A percentile compares a stretch with the other conserved stretches of the same genome.
Conservation (phyloP, 1,140 invertebrate species). For the Bombus difficillimus region DNA sequence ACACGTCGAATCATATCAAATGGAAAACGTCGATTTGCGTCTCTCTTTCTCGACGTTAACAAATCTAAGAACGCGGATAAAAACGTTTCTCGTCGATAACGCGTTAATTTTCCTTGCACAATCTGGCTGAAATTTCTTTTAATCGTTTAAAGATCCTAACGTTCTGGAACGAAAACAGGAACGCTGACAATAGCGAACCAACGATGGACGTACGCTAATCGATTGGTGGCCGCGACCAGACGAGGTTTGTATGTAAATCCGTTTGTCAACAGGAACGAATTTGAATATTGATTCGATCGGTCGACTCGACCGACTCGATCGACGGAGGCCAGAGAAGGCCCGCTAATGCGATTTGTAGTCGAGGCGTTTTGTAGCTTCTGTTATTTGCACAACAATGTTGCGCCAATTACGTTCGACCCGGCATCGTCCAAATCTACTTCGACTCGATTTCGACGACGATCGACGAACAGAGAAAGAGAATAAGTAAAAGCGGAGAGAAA, state of each 20-base stretch:
- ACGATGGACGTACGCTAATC: constrained; percentile 61
- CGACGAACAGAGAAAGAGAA: not conserved
- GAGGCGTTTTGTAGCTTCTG: constrained; percentile 37
- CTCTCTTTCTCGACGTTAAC: no score
- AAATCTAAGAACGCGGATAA: no score
- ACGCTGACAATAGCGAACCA: constrained; percentile 1
- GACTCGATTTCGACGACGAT: not conserved
- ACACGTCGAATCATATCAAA: no score
- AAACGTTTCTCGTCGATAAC: no score
- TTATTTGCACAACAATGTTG: constrained; percentile 43
- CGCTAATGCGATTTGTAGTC: constrained; percentile 73
- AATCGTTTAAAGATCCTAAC: no score
- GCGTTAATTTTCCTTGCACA: no score
- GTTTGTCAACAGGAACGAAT: constrained; percentile 74
- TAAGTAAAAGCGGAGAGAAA: not conserved
- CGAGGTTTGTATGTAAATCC: constrained; percentile 72
- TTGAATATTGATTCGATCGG: constrained; percentile 72
- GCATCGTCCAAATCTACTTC: not conserved
- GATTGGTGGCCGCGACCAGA: constrained; percentile 57
- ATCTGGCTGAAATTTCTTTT: no score
- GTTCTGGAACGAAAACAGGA: no score
- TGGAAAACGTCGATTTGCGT: no score
- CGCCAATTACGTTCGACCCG: constrained; percentile 25
- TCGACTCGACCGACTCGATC: constrained; percentile 67
- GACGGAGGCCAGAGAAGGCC: constrained; percentile 28